These are phyloP conservation scores for Eulemur rufifrons DNA, from an alignment of 2,113 vertebrate genomes.

Conservation along the genomic window DNA sequence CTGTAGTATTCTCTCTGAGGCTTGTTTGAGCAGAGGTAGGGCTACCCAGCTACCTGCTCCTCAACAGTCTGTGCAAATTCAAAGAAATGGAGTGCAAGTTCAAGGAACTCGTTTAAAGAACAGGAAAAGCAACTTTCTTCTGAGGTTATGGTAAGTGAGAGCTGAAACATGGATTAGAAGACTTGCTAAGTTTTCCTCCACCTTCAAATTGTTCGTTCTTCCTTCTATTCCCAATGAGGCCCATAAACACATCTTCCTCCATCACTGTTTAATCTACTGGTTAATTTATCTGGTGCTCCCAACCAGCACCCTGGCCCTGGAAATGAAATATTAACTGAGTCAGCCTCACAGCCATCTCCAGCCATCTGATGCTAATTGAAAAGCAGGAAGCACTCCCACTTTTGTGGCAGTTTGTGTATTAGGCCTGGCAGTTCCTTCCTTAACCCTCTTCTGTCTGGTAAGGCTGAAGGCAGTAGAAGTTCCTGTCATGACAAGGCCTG, in stretches of 20 bases:
- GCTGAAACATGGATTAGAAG: neutral
- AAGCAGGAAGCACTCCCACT: neutral
- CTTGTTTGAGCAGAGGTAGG: neutral
- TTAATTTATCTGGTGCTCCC: neutral
- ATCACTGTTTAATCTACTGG: neutral
- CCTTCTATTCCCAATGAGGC: neutral
- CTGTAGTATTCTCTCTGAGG: neutral
- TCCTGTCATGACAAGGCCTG: neutral
- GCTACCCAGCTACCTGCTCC: neutral
- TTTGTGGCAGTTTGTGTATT: accelerated
- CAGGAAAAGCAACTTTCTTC: neutral
- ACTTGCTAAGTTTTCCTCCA: neutral
- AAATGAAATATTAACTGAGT: slow-evolving; percentile 17
- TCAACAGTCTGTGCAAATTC: neutral
- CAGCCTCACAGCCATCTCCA: neutral
- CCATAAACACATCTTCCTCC: neutral
- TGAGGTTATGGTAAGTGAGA: neutral
- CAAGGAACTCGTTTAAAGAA: slow-evolving; percentile 22
- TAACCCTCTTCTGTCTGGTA: neutral
- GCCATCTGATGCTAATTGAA: neutral
- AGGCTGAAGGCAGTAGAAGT: neutral
- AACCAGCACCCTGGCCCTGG: neutral
- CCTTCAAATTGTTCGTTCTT: neutral
- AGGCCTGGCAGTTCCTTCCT: neutral
- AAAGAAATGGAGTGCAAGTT: neutral